A percentile compares a stretch with the other conserved stretches of the same genome.
Conservation (phyloP, 2,888 invertebrate species). For the Tromatobia lineatoria region DNA sequence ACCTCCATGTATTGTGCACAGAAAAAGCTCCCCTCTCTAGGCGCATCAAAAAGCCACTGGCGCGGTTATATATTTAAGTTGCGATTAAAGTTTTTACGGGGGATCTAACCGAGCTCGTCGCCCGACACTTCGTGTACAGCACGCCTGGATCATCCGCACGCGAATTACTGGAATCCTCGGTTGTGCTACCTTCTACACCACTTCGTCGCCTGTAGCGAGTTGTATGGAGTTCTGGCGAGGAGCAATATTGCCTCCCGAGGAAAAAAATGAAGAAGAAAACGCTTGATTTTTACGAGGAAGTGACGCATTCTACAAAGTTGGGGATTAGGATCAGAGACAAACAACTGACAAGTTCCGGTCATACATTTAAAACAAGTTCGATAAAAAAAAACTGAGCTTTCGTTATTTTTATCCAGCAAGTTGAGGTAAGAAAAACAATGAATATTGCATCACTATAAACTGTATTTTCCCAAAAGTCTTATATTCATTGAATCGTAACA, state of each 20-base stretch:
- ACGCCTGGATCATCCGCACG: neutral
- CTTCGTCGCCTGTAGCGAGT: neutral
- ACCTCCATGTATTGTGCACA: neutral
- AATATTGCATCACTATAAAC: neutral
- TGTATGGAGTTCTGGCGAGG: constrained; percentile 22
- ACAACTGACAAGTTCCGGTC: neutral
- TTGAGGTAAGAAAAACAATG: neutral
- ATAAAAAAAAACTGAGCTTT: neutral
- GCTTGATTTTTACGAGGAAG: constrained; percentile 16
- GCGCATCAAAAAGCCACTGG: constrained; percentile 42
- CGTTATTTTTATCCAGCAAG: neutral
- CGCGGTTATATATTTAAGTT: constrained; percentile 36
- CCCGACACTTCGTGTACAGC: neutral
- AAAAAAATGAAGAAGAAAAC: neutral
- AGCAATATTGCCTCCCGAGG: constrained; percentile 11
- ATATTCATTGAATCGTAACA: too few relatives aligned
- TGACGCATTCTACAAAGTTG: neutral
- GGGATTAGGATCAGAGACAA: neutral
- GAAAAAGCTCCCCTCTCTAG: neutral
- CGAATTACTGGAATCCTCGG: constrained; percentile 44
- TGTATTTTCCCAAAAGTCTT: too few relatives aligned
- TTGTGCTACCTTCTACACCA: constrained; percentile 24
- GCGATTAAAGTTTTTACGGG: constrained; percentile 55
- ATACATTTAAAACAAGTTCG: neutral
- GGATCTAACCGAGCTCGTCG: constrained; percentile 19